Conservation (phyloP, 2,888 invertebrate species). For the Bombylius discolor region DNA sequence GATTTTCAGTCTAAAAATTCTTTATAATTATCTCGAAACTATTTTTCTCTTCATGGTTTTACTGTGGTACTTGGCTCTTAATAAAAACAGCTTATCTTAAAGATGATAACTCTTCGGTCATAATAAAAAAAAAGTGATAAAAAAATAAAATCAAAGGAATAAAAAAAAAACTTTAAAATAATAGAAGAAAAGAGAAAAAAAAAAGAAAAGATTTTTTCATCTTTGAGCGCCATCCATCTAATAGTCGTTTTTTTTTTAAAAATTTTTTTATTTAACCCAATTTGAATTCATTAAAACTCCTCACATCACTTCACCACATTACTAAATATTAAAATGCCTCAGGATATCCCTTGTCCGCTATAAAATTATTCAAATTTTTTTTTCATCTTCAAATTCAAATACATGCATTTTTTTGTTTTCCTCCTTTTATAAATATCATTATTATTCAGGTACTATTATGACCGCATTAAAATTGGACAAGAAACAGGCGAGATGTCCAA, state of each 20-base stretch:
- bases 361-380: background rate
- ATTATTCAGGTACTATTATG: slow-evolving; percentile 14
- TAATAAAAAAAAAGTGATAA: too few relatives aligned
- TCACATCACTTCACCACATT: background rate
- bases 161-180: too few relatives aligned
- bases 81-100: too few relatives aligned
- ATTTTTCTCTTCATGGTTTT: too few relatives aligned
- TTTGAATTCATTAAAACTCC: background rate
- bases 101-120: too few relatives aligned
- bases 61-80: too few relatives aligned
- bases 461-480: slow-evolving; percentile 21
- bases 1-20: too few relatives aligned
- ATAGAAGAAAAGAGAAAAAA: too few relatives aligned
- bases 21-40: too few relatives aligned
- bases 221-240: background rate
- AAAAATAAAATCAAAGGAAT: too few relatives aligned
- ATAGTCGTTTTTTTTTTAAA: background rate
- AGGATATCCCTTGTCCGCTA: background rate
- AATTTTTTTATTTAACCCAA: too few relatives aligned
- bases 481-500: slow-evolving; percentile 34
- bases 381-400: background rate
- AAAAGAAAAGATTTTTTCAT: background rate
- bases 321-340: background rate
- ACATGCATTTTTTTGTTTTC: background rate
- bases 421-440: background rate